phyloP scores from a whole-genome alignment of 2,888 invertebrate species.

The Thelaira solivaga region DNA sequence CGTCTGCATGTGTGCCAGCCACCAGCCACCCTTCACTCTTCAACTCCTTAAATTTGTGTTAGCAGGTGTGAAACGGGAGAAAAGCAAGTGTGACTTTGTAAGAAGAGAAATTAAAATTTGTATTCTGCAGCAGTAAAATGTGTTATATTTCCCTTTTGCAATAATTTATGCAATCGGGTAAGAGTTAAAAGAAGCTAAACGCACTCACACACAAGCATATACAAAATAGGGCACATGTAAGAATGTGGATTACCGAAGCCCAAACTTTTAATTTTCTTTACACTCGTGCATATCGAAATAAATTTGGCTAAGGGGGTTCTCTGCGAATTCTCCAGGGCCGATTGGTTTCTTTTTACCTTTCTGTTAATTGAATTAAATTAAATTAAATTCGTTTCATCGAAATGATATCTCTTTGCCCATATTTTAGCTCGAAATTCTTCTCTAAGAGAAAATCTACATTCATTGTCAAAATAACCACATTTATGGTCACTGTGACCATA shows the following conservation, averaged over 20 bases:
- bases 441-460: no score
- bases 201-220: no score
- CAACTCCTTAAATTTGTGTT: not conserved
- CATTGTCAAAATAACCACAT: no score
- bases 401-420: no score
- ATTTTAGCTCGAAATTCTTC: no score
- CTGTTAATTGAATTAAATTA: no score
- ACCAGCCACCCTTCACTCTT: no score
- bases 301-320: no score
- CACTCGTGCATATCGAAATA: not conserved
- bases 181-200: not conserved
- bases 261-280: not conserved
- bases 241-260: not conserved
- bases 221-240: constrained; percentile 35
- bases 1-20: not conserved
- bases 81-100: constrained; percentile 11
- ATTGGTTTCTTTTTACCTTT: no score
- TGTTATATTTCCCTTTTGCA: constrained; percentile 23
- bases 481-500: no score
- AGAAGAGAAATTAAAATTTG: not conserved
- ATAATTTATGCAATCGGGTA: not conserved
- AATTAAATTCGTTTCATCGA: no score
- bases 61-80: not conserved
- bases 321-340: no score
- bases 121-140: constrained; percentile 16